phyloP scores from a whole-genome alignment of 2,113 vertebrate genomes.

The Bungarus multicinctus region DNA sequence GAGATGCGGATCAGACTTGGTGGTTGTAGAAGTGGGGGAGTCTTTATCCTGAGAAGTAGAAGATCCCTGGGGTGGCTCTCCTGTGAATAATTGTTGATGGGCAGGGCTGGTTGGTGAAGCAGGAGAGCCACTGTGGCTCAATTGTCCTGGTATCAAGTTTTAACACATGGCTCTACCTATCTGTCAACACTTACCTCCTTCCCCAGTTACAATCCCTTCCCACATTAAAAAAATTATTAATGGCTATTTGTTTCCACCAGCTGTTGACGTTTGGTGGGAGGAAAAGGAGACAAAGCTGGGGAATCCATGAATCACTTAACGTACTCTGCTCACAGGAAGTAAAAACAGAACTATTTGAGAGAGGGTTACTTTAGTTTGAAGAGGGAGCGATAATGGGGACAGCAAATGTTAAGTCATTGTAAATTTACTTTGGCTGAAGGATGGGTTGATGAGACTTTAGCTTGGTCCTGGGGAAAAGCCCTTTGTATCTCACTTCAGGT shows the following conservation, averaged over 20 bases:
- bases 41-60: not conserved
- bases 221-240: not conserved
- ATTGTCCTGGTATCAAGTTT: not conserved
- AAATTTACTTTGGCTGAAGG: not conserved
- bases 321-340: not conserved
- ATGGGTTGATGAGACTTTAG: not conserved
- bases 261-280: not conserved
- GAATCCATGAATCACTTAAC: not conserved
- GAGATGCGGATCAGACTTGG: not conserved
- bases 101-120: not conserved
- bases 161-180: not conserved
- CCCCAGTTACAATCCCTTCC: not conserved
- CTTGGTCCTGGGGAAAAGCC: not conserved
- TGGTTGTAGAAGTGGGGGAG: not conserved
- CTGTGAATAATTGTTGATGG: not conserved
- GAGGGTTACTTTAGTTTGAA: not conserved
- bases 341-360: not conserved
- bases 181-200: not conserved
- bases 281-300: not conserved
- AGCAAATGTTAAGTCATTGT: not conserved
- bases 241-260: not conserved
- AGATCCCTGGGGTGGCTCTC: not conserved
- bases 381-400: not conserved
- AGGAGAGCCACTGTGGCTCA: not conserved
- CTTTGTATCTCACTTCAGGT: not conserved